Base-by-base conservation (phyloP, 2,888 invertebrate genomes). In the Yponomeuta malinellus region DNA sequence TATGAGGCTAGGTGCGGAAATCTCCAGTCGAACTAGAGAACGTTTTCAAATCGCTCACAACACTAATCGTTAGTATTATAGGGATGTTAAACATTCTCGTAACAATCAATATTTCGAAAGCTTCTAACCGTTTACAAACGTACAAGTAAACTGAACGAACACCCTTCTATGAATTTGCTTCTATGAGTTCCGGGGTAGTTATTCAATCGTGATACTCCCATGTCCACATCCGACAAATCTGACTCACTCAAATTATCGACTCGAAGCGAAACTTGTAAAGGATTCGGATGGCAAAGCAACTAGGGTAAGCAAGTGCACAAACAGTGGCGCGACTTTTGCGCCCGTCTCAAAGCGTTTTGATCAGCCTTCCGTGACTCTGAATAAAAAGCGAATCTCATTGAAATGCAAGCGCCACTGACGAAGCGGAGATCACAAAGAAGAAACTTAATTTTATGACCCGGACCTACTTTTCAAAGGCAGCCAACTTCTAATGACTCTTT, bases 381-480 rank as follows among this genome's bases (percentile, higher is more conserved):
- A 81, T 83, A 83, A 81, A 83, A 83, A 80, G 76, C 71, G 76
- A 75, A 78, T 79, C 81, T 79, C 81, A 84, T 84, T 80, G 77
- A 84, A 84, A 85, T 84, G 77, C 82, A 78, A 74, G 73, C 71
- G 74, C 68, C 48, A 43, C 68, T 76, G 77, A 78, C 74, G 74
- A 77, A 76, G 77, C 78, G 72, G 77, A 74, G 71, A 73, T 33
- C 68, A 68, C 75, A 74, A 78, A 78, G 77, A 74, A 76, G 73
- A 76, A 78, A 78, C 77, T 78, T 79, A 78, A 81, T 79, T 76
- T 75, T 75, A 78, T 78, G 75, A 79, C 75, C 76, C 73, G 71
- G 72, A 75, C 74, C 75, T 75, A 71, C 66, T 74, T 73, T 70
- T 72, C 64, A 71, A 72, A 73, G 68, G 68, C 68, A 23, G 70